Evolutionary conservation across 1,140 invertebrate genomes (phyloP).

Genomic region (Drosophila sp.): DNA sequence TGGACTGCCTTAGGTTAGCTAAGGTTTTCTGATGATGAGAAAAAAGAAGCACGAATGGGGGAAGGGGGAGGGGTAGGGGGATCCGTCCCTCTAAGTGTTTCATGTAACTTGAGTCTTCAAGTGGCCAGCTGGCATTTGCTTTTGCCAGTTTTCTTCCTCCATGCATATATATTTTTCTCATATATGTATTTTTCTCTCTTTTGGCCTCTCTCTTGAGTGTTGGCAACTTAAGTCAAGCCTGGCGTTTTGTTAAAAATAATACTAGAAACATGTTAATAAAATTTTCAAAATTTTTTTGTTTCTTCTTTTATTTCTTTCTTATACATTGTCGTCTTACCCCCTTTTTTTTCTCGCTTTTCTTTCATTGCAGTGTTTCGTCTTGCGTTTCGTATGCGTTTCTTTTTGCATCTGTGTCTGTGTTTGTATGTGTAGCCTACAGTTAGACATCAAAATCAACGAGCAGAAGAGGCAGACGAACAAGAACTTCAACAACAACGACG

Average conservation of each 20-base stretch:
- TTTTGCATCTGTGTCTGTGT: conserved; percentile 42
- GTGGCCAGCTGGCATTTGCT: conserved; percentile 75
- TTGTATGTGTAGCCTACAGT: conserved; percentile 31
- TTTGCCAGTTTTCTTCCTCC: conserved; percentile 64
- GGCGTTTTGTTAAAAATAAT: conserved; percentile 67
- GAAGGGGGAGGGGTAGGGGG: neutral
- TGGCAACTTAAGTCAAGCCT: conserved; percentile 63
- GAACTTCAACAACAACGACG: conserved; percentile 48
- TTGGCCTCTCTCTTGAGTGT: conserved; percentile 36
- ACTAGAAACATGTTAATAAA: conserved; percentile 60
- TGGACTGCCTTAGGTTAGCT: conserved; percentile 28
- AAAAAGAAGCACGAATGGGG: conserved; percentile 33
- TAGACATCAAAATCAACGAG: conserved; percentile 47
- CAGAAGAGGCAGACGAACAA: conserved; percentile 9
- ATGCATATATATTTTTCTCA: conserved; percentile 35
- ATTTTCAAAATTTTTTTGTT: conserved; percentile 34
- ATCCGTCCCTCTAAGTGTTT: conserved; percentile 66
- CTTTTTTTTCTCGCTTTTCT: neutral
- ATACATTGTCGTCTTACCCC: too few relatives aligned
- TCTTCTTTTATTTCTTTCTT: conserved; percentile 7
- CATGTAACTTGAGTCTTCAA: conserved; percentile 80
- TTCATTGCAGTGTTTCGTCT: conserved; percentile 70
- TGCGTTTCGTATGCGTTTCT: conserved; percentile 60
- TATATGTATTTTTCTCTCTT: conserved; percentile 17
- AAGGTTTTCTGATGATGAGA: conserved; percentile 38